These are phyloP conservation scores for Autographa gamma DNA, from an alignment of 2,888 invertebrate genomes.

Conservation along the genomic window DNA sequence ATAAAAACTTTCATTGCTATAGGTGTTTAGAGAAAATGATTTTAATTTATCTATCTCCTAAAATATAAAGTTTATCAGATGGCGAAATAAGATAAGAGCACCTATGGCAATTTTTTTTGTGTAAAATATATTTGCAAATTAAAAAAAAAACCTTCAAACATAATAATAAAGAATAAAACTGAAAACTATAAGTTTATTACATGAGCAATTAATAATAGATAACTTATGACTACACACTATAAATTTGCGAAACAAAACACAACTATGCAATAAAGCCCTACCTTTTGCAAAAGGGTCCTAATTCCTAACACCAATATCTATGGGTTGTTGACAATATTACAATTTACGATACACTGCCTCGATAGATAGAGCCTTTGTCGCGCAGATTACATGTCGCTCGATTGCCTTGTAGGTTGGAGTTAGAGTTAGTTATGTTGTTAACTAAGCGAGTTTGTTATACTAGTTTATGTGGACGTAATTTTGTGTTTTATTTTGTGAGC, in stretches of 20 bases:
- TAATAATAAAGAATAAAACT: no score
- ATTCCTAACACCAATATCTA: constrained; percentile 10
- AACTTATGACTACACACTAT: background rate
- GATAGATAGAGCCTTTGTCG: constrained; percentile 9
- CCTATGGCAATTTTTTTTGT: no score
- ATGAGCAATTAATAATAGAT: no score
- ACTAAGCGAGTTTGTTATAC: background rate
- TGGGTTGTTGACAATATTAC: constrained; percentile 29
- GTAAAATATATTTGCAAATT: no score
- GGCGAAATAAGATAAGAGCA: no score
- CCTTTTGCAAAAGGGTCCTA: background rate
- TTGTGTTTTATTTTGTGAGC: background rate
- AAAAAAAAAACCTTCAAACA: no score
- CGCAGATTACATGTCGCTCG: constrained; percentile 4
- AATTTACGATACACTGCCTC: constrained; percentile 28
- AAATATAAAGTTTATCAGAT: no score
- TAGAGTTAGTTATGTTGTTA: background rate
- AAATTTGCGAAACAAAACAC: background rate
- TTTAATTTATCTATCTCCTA: no score
- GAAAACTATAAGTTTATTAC: no score
- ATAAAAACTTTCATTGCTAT: no score
- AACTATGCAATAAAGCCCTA: background rate
- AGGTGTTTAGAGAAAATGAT: no score
- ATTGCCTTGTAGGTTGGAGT: background rate
- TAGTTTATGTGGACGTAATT: background rate